Percentiles rank a stretch among this genome's conserved stretches.
Evolutionary conservation across 2,113 vertebrate species (phyloP).

Genomic region (Stigmatopora nigra): DNA sequence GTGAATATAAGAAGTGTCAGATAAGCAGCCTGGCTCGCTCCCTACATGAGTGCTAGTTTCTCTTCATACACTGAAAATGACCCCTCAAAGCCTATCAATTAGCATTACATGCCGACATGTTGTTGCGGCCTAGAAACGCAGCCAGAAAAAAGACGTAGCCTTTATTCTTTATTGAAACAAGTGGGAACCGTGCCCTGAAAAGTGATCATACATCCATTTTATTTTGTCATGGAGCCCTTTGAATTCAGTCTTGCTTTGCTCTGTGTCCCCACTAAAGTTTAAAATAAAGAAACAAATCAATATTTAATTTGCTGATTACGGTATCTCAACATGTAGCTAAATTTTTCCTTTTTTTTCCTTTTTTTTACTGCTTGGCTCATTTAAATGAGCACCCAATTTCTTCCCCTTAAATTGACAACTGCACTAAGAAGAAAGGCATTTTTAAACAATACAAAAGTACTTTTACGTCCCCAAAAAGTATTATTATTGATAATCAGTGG

Average conservation of each 20-base stretch:
- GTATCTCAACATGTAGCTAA: not conserved
- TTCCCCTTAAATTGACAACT: no score
- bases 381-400: not conserved
- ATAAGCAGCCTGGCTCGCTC: slow-evolving; percentile 19
- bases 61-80: slow-evolving; percentile 26
- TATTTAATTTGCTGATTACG: not conserved
- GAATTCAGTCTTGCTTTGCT: no score
- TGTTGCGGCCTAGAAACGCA: slow-evolving; percentile 14
- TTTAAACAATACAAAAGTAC: not conserved
- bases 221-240: not conserved
- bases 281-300: not conserved
- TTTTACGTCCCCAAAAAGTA: not conserved
- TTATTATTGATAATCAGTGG: not conserved
- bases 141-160: slow-evolving; percentile 28
- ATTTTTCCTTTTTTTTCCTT: not conserved
- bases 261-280: not conserved
- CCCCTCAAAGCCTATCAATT: slow-evolving; percentile 22
- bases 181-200: not conserved
- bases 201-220: not conserved
- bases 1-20: slow-evolving; percentile 35
- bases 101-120: slow-evolving; percentile 34
- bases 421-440: no score
- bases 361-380: not conserved
- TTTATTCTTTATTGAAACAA: slow-evolving; percentile 33
- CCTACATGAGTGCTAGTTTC: slow-evolving; percentile 20